These are phyloP conservation scores for Hydrophis major DNA, from an alignment of 2,797 vertebrate genomes.

Conservation along the genomic window DNA sequence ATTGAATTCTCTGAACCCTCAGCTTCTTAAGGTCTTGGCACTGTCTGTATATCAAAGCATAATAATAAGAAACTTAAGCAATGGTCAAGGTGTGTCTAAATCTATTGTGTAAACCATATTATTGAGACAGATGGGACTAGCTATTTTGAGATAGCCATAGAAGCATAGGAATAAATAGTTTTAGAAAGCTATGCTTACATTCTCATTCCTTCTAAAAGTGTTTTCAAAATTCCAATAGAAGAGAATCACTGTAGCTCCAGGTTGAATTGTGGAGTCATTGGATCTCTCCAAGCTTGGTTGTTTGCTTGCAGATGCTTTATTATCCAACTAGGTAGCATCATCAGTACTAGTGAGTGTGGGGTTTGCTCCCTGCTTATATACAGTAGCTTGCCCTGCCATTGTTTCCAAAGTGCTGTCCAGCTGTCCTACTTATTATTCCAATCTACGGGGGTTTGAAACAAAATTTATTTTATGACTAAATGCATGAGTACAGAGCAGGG, in stretches of 20 bases:
- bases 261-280: background rate
- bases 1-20: background rate
- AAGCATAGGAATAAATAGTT: background rate
- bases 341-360: no score
- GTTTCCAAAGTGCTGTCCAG: background rate
- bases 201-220: background rate
- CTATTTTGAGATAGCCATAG: background rate
- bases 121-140: background rate
- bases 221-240: background rate
- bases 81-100: background rate
- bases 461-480: background rate
- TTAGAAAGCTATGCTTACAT: background rate
- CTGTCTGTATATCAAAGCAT: background rate
- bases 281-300: background rate
- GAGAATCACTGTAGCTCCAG: background rate
- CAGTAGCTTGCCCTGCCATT: background rate
- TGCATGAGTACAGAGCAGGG: background rate
- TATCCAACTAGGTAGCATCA: background rate
- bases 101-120: background rate
- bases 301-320: background rate
- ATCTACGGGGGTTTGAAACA: background rate
- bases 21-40: no score
- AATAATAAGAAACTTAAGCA: background rate
- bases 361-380: background rate
- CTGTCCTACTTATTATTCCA: background rate